phyloP scores from a whole-genome alignment of 2,888 invertebrate genomes.

The Stenichneumon culpator region DNA sequence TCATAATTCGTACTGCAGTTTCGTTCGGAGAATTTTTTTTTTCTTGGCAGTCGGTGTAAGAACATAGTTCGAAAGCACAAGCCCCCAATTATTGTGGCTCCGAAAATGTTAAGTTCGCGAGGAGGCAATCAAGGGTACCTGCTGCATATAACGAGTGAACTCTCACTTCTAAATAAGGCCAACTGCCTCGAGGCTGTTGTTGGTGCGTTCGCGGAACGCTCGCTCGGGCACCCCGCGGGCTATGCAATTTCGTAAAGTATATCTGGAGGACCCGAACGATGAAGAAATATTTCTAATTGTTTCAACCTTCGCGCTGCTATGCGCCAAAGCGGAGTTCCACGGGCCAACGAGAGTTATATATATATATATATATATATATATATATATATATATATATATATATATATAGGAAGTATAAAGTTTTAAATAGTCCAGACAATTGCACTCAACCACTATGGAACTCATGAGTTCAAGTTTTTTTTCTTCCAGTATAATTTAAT shows the following conservation, averaged over 20 bases:
- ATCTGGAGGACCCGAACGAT: slow-evolving; percentile 54
- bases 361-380: too few relatives aligned
- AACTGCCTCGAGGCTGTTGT: slow-evolving; percentile 6
- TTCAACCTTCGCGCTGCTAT: slow-evolving; percentile 45
- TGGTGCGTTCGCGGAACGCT: not conserved
- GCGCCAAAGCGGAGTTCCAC: slow-evolving; percentile 52
- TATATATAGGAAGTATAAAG: not conserved
- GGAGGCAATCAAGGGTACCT: not conserved
- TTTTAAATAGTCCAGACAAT: not conserved
- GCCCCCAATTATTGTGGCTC: not conserved
- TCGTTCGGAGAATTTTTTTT: not conserved
- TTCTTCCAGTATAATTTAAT: not conserved
- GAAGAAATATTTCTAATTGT: slow-evolving; percentile 62
- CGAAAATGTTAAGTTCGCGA: not conserved
- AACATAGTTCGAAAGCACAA: not conserved
- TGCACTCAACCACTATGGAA: not conserved
- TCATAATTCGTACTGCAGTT: not conserved
- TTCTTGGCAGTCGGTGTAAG: not conserved
- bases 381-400: not conserved
- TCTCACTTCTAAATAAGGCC: slow-evolving; percentile 8
- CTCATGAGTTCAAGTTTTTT: not conserved
- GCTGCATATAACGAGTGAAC: not conserved
- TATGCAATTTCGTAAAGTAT: slow-evolving; percentile 47
- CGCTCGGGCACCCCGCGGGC: slow-evolving; percentile 12
- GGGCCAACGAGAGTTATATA: slow-evolving; percentile 12